Evolutionary conservation across 2,113 vertebrate species (phyloP), one percentile per base, ranked within the genome.

Genomic region (Kobus ellipsiprymnus): DNA sequence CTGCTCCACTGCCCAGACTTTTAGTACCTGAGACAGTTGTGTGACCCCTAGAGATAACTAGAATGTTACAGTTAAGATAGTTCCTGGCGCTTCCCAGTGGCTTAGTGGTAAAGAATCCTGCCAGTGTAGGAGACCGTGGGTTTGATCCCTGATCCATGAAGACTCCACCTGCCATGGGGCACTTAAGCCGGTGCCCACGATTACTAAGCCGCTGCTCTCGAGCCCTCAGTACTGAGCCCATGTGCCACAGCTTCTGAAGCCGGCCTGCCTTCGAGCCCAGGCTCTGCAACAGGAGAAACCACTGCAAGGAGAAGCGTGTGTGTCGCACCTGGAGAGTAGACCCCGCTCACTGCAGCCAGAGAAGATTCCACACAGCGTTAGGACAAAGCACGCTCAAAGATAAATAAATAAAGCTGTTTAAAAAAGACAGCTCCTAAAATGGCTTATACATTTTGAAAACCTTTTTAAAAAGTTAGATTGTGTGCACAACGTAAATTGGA

Each of bases 151-250:
- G 23, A 77, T 44, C 12, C 23, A 27, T 2, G 3, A 44, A 44
- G 71, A 77, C 44, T 27, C 23, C 40, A 44, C 23, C 21, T 44
- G 40, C 40, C 3, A 1, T 7, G 23, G 23, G 40, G 40, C 40
- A 27, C 1, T 40, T 77, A 3, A 7, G 71, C 40, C 71, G 0
- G 0, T 15, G 23, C 4, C 40, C 71, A 4, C 40, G 14, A 2
- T 27, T 15, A 44, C 7, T 77, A 3, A 27, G 23, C 71, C 12
- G 44, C 0, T 7, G 12, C 3, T 44, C 71, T 1, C 0, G 71
- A 77, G 3, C 40, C 71, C 23, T 44, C 71, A 44, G 1, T 4
- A 7, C 40, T 11, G 12, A 44, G 23, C 40, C 36, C 23, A 4
- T n/a, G 33, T 4, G 16, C 62, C 21, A 17, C 40, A 7, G 0